Percentiles rank a stretch among this genome's conserved stretches.
Conservation (phyloP, 1,140 invertebrate genomes). For the Spodoptera litura region DNA sequence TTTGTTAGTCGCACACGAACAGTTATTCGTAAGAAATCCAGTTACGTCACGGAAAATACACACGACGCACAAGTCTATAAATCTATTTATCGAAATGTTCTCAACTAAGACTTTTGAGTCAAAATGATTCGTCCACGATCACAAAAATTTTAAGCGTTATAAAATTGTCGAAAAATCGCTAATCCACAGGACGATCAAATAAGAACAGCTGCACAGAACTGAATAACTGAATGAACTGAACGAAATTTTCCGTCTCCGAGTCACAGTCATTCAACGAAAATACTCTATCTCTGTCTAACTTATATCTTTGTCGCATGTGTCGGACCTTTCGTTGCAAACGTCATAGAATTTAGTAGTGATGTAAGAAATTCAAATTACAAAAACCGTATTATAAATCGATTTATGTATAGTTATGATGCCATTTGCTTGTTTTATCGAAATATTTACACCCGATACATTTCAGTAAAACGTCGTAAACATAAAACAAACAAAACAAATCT, state of each 20-base stretch:
- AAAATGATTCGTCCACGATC: conserved; percentile 27
- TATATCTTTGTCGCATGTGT: background rate
- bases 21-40: conserved; percentile 74
- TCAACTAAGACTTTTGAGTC: conserved; percentile 44
- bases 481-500: no score
- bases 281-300: conserved; percentile 7
- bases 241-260: background rate
- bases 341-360: conserved; percentile 18
- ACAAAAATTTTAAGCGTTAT: conserved; percentile 43
- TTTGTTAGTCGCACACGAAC: conserved; percentile 65
- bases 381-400: conserved; percentile 6
- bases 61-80: conserved; percentile 60
- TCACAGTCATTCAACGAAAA: conserved; percentile 21
- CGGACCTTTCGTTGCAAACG: background rate
- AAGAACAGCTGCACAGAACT: conserved; percentile 76
- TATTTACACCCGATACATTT: no score
- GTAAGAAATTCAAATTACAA: background rate
- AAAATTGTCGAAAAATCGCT: conserved; percentile 47
- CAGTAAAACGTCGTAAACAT: no score
- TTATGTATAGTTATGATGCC: no score
- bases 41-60: conserved; percentile 80
- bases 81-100: conserved; percentile 19
- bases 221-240: conserved; percentile 42
- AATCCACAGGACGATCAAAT: conserved; percentile 60
- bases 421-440: no score